Conservation (phyloP, 2,113 vertebrate genomes). For the Macrotis lagotis region DNA sequence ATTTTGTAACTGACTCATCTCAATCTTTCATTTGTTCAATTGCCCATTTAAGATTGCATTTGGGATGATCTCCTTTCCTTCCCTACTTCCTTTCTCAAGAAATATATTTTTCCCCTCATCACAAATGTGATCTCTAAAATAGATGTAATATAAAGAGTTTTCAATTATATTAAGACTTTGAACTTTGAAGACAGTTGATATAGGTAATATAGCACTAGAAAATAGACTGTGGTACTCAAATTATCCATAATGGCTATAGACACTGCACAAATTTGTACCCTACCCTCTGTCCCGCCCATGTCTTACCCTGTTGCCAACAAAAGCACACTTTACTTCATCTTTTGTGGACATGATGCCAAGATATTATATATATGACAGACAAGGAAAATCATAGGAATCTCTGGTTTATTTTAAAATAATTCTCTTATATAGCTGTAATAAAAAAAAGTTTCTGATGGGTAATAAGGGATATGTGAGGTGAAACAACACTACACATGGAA, state of each 20-base stretch:
- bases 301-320: background rate
- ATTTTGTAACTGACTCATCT: background rate
- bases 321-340: slow-evolving; percentile 5
- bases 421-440: background rate
- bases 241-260: background rate
- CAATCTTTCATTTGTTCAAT: background rate
- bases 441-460: slow-evolving; percentile 6
- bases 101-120: background rate
- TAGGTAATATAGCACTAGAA: background rate
- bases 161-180: background rate
- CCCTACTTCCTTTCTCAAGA: background rate
- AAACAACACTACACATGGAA: background rate
- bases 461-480: background rate
- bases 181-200: background rate
- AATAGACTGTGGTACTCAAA: background rate
- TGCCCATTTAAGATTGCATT: background rate
- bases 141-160: background rate
- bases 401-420: background rate
- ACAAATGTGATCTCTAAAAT: background rate
- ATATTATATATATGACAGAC: background rate
- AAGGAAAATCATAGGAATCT: background rate
- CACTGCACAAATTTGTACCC: background rate
- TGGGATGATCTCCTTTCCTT: background rate
- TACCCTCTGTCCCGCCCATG: background rate
- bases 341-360: background rate